Evolutionary conservation across 2,797 vertebrate species (phyloP), one percentile per base, ranked within the genome.

Genomic region (Artibeus jamaicensis): DNA sequence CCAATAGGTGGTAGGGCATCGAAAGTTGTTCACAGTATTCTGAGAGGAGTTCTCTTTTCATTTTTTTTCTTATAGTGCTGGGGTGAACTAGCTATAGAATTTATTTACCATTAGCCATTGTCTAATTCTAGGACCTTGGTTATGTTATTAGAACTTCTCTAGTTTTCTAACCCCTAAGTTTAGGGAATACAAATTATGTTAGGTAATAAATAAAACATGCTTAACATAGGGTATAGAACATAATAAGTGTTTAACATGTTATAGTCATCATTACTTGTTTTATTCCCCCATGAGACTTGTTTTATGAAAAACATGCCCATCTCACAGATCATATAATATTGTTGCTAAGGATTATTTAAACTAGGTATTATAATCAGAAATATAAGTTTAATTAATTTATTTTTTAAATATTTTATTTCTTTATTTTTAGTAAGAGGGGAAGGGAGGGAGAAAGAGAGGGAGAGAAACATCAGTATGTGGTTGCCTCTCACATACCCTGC

Each of bases 361-460:
- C 15, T 57, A 59, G n/a, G 26, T 79, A 50, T 55, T 62, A 55
- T 22, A 83, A 85, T 95, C 57, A 85, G 24, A 79, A 62, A 74
- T 82, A 84, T 10, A 68, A 85, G 71, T 88, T 87, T 86, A 93
- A 79, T 22, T 44, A 81, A 77, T 88, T 87, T 86, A 93, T 76
- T 22, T 48, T 44, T 11, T 10, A 26, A 57, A 57, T 1, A 57
- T 55, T 57, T 55, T 55, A 55, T 55, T 55, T 55, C 21, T 29
- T 59, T 59, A 59, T 59, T 59, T 59, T 59, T 59, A 59, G 57
- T 26, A 9, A 59, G 24, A 57, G 24, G 10, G 10, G 24, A 26
- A 59, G 24, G 57, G 22, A 57, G 9, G 22, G 57, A 26, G 57
- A 59, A 29, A 11, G 24, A 59, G 16, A 26, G 24, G 24, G 57